These are phyloP conservation scores for Brachionichthys hirsutus DNA, from an alignment of 2,113 vertebrate species.

Conservation along the genomic window DNA sequence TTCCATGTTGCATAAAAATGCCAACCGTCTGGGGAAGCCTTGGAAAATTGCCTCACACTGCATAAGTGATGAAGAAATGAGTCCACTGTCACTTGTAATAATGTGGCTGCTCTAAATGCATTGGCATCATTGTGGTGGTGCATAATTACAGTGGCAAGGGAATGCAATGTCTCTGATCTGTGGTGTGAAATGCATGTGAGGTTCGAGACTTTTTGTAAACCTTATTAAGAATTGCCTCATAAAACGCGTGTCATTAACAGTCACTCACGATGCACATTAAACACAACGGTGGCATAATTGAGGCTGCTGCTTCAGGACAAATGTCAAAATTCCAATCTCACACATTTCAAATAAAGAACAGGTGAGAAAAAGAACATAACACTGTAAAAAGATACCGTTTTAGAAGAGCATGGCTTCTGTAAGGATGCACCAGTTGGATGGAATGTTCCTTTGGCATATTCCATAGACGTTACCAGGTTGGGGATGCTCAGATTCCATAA, in stretches of 20 bases:
- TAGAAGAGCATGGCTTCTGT: too few species aligned
- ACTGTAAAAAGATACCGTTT: too few species aligned
- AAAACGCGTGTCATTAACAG: conserved; percentile 28
- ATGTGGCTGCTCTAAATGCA: conserved; percentile 69
- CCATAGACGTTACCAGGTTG: too few species aligned
- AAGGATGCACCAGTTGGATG: too few species aligned
- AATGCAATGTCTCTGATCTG: conserved; percentile 49
- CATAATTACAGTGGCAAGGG: conserved; percentile 61
- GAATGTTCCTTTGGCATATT: too few species aligned
- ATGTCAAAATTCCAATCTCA: conserved; percentile 12
- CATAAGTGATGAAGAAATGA: conserved; percentile 70
- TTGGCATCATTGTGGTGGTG: conserved; percentile 49
- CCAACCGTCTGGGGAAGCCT: conserved; percentile 66
- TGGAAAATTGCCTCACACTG: conserved; percentile 60
- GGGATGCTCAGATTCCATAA: too few species aligned
- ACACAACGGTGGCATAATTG: conserved; percentile 4
- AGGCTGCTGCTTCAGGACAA: not conserved
- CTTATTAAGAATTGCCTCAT: conserved; percentile 28
- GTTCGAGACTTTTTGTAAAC: conserved; percentile 1
- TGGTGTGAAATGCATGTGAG: conserved; percentile 48
- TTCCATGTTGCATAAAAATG: conserved; percentile 59
- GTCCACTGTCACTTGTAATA: conserved; percentile 64
- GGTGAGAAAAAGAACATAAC: not conserved
- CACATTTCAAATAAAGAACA: not conserved
- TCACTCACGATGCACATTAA: conserved; percentile 7